Evolutionary conservation across 53 echinoderm and acorn worm genomes (phyloP).

Genomic region (Pentamera pediparva): DNA sequence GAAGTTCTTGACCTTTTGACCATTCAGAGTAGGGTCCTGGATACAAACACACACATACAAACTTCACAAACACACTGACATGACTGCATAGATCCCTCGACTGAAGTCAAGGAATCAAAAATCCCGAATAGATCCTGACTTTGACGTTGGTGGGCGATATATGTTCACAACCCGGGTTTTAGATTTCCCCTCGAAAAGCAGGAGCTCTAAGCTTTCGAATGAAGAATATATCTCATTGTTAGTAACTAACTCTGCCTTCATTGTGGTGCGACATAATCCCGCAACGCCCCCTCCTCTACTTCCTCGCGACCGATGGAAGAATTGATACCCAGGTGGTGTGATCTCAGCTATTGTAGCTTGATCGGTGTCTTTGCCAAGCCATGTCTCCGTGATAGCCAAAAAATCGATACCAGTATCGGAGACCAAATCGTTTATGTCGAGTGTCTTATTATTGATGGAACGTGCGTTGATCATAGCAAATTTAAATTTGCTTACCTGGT

Average conservation of each 20-base stretch:
- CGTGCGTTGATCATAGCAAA: constrained; percentile 4
- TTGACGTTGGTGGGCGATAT: neutral
- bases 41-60: no score
- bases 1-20: no score
- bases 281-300: constrained; percentile 2
- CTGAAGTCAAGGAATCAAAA: no score
- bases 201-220: constrained; percentile 2
- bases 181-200: constrained; percentile 4
- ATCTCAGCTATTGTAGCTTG: constrained; percentile 1
- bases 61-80: no score
- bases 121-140: neutral
- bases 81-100: no score
- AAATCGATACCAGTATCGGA: neutral
- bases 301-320: neutral
- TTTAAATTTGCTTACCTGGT: neutral
- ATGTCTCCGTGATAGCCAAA: constrained; percentile 13
- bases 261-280: neutral
- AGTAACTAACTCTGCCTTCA: neutral
- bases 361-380: constrained; percentile 14
- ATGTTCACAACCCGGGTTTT: constrained; percentile 14
- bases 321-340: constrained; percentile 5
- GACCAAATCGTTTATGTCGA: neutral
- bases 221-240: constrained; percentile 2
- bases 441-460: constrained; percentile 3
- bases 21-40: no score